These are phyloP conservation scores for Patiria pectinifera DNA, from an alignment of 53 echinoderm and acorn worm species.

Conservation along the genomic window DNA sequence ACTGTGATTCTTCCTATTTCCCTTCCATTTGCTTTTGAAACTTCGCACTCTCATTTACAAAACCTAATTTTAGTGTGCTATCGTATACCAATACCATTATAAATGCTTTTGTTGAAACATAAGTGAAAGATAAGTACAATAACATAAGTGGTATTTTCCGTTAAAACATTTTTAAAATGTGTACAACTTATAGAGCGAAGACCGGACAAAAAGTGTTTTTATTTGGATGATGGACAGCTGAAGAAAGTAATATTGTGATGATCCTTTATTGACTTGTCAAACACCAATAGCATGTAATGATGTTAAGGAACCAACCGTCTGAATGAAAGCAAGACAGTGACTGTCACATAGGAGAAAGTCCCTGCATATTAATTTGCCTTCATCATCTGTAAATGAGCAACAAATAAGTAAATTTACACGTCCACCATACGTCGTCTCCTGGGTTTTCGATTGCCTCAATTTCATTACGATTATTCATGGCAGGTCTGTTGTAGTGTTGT, in stretches of 20 bases:
- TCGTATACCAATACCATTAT: neutral
- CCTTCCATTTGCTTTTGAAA: too few species aligned
- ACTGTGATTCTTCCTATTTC: too few species aligned
- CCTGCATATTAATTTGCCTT: constrained; percentile 17
- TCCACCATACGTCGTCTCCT: constrained; percentile 30
- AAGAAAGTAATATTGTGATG: neutral
- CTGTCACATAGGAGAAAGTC: neutral
- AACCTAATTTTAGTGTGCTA: neutral
- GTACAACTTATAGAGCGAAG: neutral
- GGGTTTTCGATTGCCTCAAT: constrained; percentile 23
- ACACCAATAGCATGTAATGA: neutral
- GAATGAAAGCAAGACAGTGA: neutral
- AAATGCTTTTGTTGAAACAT: neutral
- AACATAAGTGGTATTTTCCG: neutral
- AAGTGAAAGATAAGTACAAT: neutral
- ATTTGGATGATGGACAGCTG: neutral
- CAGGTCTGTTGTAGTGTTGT: neutral
- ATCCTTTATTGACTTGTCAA: neutral
- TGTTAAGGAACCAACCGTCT: neutral
- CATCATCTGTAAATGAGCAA: constrained; percentile 17
- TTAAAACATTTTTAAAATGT: neutral
- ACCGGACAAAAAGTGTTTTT: neutral
- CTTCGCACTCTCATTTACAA: too few species aligned
- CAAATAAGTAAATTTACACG: constrained; percentile 46
- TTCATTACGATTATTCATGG: constrained; percentile 32